These are phyloP conservation scores for Aselliscus stoliczkanus DNA, from an alignment of 2,797 vertebrate genomes.

Conservation along the genomic window DNA sequence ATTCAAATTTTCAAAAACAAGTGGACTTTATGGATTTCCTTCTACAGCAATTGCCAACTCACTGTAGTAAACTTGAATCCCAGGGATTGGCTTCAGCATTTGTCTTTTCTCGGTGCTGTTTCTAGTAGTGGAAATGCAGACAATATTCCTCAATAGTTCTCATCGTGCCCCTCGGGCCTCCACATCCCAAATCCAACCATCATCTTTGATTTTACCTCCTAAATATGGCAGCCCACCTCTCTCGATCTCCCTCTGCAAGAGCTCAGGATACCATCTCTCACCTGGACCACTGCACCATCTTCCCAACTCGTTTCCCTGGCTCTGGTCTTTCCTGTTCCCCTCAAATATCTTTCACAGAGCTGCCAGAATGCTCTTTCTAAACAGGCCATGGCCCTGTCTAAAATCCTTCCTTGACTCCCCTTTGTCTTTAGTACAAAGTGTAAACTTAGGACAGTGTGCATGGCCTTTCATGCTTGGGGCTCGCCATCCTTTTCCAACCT, in stretches of 20 bases:
- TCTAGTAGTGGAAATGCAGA: background rate
- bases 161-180: background rate
- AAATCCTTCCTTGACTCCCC: background rate
- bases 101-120: background rate
- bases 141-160: background rate
- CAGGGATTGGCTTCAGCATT: background rate
- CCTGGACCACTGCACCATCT: background rate
- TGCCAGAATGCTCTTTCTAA: background rate
- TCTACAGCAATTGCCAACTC: background rate
- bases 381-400: background rate
- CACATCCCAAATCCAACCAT: background rate
- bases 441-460: background rate
- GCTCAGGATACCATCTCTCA: background rate
- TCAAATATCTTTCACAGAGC: background rate
- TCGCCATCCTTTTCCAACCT: background rate
- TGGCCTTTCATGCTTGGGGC: background rate
- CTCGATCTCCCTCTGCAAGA: background rate
- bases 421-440: background rate
- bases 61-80: background rate
- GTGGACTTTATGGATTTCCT: background rate
- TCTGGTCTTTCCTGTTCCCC: background rate
- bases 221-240: rapidly evolving
- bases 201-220: background rate
- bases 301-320: background rate
- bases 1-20: background rate